Base-by-base conservation (phyloP, 2,797 vertebrate species). In the Sparus aurata region DNA sequence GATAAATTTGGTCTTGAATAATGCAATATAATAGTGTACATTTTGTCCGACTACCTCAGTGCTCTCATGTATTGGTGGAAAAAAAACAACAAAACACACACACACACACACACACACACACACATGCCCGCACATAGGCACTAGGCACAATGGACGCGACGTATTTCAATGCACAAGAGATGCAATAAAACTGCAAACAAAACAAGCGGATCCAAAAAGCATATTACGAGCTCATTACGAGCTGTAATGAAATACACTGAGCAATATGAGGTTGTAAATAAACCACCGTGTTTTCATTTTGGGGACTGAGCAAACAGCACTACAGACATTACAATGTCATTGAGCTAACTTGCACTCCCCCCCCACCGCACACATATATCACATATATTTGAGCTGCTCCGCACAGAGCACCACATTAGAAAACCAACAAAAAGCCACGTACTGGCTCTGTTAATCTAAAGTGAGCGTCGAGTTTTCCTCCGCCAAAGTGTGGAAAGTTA, bases 201-300 rank as follows among this genome's bases (percentile, higher is more conserved):
- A 90, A 84, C 79, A 88, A 89, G 82, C 77, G 1, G 57, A 84
- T 87, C 77, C 82, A 80, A 88, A 90, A 87, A 89, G 74, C 87
- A 89, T 77, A 89, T 92, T 87, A 92, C 12, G 22, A 86, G 81
- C 83, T 93, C 87, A 89, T 94, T 93, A 92, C 80, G 68, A 86
- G 80, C 66, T 77, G 75, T 93, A 92, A 93, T 93, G 91, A 90
- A 92, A 92, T 83, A 90, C 83, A 79, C 69, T 61, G 41, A 63
- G 86, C 82, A 69, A 81, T 83, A 85, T 85, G 79, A 88, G 89
- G 79, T 59, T 85, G 82, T 88, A 91, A 92, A 93, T 93, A 91
- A 92, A 85, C 66, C 67, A 53, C 47, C 5, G 38, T 80, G 62
- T 88, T 89, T 92, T 91, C 80, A 89, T 85, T 87, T 80, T 81